These are phyloP conservation scores for Xerus inauris DNA, from an alignment of 2,113 vertebrate species.

Conservation along the genomic window DNA sequence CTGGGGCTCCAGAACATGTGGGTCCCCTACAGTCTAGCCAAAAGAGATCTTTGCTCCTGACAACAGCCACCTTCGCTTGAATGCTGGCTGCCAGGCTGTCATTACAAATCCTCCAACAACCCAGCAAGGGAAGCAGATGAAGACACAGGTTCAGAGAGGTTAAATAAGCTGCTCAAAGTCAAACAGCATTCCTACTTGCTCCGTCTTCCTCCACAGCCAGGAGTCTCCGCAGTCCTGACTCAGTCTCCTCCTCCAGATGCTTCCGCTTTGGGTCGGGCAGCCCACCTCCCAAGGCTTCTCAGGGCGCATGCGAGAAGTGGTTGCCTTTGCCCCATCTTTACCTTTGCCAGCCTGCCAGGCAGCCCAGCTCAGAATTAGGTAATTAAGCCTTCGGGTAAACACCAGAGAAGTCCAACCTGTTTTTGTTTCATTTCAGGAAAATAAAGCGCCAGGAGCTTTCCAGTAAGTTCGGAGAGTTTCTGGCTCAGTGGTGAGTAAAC, in stretches of 20 bases:
- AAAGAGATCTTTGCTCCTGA: background rate
- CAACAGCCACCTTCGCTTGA: background rate
- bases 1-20: background rate
- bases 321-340: slow-evolving; percentile 74
- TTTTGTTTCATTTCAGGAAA: slow-evolving; percentile 85
- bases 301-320: background rate
- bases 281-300: background rate
- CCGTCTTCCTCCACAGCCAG: background rate
- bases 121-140: background rate
- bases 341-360: slow-evolving; percentile 79
- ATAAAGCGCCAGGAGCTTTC: slow-evolving; percentile 84
- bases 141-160: slow-evolving; percentile 35
- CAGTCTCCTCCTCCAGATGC: no score
- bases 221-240: background rate
- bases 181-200: background rate
- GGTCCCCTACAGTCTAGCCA: background rate
- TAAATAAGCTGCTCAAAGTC: background rate
- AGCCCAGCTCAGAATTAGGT: slow-evolving; percentile 82
- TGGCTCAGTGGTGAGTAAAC: slow-evolving; percentile 68
- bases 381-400: slow-evolving; percentile 85
- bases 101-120: background rate
- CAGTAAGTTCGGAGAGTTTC: slow-evolving; percentile 82
- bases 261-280: background rate
- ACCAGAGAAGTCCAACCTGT: slow-evolving; percentile 85
- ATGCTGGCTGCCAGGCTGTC: background rate